A percentile compares a stretch with the other conserved stretches of the same genome.
phyloP scores from a whole-genome alignment of 2,888 invertebrate species.

The Papilio gigon region DNA sequence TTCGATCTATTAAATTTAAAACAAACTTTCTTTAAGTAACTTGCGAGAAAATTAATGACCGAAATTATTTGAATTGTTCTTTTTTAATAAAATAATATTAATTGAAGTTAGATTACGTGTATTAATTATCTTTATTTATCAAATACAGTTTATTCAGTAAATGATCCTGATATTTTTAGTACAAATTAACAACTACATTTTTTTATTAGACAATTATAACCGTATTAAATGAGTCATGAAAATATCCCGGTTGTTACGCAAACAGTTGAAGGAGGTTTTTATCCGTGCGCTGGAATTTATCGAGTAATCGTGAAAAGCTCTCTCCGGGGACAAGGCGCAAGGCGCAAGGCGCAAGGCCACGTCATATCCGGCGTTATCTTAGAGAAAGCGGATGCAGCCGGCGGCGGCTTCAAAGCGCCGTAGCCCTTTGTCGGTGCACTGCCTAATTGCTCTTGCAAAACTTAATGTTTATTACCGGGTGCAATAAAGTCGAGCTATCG shows the following conservation, averaged over 20 bases:
- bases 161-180: too few relatives aligned
- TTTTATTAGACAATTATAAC: conserved; percentile 6
- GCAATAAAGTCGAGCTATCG: conserved; percentile 58
- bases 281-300: conserved; percentile 72
- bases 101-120: too few relatives aligned
- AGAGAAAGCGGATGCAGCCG: conserved; percentile 77
- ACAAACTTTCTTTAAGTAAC: neutral
- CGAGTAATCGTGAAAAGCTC: conserved; percentile 78
- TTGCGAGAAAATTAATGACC: too few relatives aligned
- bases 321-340: conserved; percentile 69
- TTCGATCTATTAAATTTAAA: neutral
- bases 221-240: conserved; percentile 40
- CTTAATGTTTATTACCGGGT: conserved; percentile 63
- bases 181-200: neutral
- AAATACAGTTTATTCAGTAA: too few relatives aligned
- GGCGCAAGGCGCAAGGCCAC: conserved; percentile 78
- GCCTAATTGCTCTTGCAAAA: conserved; percentile 73
- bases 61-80: too few relatives aligned
- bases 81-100: too few relatives aligned
- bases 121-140: neutral
- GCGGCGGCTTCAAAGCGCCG: conserved; percentile 69
- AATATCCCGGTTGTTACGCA: conserved; percentile 54
- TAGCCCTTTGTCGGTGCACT: conserved; percentile 70
- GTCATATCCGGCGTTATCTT: conserved; percentile 75
- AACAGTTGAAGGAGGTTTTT: conserved; percentile 56